phyloP scores from a whole-genome alignment of 2,113 vertebrate species.

The Silurus asotus region DNA sequence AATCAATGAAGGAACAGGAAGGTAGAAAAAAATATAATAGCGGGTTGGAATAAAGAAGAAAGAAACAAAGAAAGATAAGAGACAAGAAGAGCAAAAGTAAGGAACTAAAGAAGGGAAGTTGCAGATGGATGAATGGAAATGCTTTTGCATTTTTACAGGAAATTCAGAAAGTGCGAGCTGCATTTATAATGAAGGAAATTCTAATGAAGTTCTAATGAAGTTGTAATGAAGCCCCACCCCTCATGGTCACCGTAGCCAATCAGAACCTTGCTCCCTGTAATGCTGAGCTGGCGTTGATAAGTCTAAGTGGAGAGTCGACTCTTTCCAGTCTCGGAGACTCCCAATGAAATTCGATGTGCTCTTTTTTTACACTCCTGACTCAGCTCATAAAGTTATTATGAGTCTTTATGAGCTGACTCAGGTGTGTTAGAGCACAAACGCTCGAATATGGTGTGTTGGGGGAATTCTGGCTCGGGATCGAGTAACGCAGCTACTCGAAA shows the following conservation, averaged over 20 bases:
- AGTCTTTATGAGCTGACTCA: neutral
- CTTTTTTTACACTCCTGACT: neutral
- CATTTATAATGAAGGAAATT: neutral
- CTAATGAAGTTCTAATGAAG: neutral
- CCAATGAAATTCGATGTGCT: neutral
- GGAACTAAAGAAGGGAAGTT: neutral
- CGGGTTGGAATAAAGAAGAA: neutral
- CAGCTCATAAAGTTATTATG: slow-evolving; percentile 19
- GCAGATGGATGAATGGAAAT: neutral
- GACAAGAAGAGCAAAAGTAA: neutral
- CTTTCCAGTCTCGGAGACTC: neutral
- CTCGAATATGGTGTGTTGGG: neutral
- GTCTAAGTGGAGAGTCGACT: neutral
- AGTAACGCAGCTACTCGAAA: neutral
- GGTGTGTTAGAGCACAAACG: neutral
- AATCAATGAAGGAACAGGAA: neutral
- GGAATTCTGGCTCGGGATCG: slow-evolving; percentile 6
- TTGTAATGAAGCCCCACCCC: neutral
- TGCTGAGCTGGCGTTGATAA: neutral
- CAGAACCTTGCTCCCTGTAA: neutral
- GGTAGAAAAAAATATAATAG: neutral
- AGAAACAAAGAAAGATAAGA: neutral
- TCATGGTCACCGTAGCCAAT: neutral
- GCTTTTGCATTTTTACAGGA: neutral
- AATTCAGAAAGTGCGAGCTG: neutral